Evolutionary conservation across 2,888 invertebrate genomes (phyloP).

Genomic region (Netelia melanura): DNA sequence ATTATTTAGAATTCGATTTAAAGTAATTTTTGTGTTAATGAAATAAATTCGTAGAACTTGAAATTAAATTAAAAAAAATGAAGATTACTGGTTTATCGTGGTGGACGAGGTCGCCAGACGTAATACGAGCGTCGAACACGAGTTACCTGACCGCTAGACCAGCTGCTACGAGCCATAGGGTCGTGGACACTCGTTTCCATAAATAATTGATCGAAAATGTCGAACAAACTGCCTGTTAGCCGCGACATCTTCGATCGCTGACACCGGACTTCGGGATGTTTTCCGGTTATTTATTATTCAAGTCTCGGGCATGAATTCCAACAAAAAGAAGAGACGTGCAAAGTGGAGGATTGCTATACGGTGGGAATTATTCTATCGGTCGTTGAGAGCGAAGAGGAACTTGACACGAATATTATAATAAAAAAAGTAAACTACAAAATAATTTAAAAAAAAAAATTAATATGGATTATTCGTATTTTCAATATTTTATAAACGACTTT

Average conservation of each 20-base stretch:
- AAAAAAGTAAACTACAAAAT: not conserved
- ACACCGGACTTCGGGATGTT: conserved; percentile 22
- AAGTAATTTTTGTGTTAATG: too few species aligned
- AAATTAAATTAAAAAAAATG: not conserved
- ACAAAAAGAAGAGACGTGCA: not conserved
- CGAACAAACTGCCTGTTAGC: conserved; percentile 77
- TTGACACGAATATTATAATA: not conserved
- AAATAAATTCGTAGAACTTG: too few species aligned
- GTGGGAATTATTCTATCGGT: not conserved
- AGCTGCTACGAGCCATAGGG: conserved; percentile 43
- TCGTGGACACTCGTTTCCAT: conserved; percentile 65
- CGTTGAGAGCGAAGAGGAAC: not conserved
- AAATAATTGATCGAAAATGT: conserved; percentile 79
- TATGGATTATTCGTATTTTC: too few species aligned
- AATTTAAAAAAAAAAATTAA: too few species aligned
- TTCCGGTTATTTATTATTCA: conserved; percentile 44
- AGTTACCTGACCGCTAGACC: conserved; percentile 40
- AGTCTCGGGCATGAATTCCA: not conserved
- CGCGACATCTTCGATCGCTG: conserved; percentile 24
- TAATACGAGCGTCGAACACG: conserved; percentile 50
- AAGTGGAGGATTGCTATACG: not conserved
- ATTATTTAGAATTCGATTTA: too few species aligned
- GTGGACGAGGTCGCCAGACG: not conserved
- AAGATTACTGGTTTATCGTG: not conserved
- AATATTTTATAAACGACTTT: too few species aligned